Evolutionary conservation across 2,888 invertebrate species (phyloP), one percentile per base, ranked within the genome.

Genomic region (Melanotus villosus): DNA sequence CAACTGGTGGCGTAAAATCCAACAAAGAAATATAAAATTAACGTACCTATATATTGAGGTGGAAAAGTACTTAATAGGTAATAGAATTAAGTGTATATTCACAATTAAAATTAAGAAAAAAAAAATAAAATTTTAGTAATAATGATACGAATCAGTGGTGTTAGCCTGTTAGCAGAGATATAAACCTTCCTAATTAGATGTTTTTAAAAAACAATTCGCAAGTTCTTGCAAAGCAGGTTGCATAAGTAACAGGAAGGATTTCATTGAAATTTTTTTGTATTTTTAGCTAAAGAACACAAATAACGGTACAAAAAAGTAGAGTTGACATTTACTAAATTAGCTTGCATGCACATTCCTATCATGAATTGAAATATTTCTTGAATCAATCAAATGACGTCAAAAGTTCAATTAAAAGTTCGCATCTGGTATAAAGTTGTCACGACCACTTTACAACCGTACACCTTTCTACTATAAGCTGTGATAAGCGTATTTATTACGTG

Each of bases 271-370:
- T 23, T 26, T 23, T 47, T 12, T 12, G 21, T 45, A 23, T 23
- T 26, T 47, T 7, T 23, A 47, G 47, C 47, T 23, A 6, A 10
- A 47, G 47, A 23, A 47, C 47, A 47, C 10, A 23, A 47, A 47
- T 47, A 47, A 47, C 47, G 47, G 47, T 21, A 26, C n/a, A n/a
- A 26, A 47, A 26, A 26, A 7, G 26, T n/a, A n/a, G 47, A 23
- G 41, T 41, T 47, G 47, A 47, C 47, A 47, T 12, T 9, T 47
- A 19, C 47, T 23, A 47, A 47, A 47, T 47, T 47, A 12, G n/a
- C 47, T 47, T 47, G 47, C 47, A 47, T 47, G 47, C 47, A 26
- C 14, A 12, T 41, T 41, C 41, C 14, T 18, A 1, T 14, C 16
- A 14, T 41, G 1, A 41, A 41, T 41, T 16, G 16, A 41, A 41